These are phyloP conservation scores for Pimephales promelas DNA, from an alignment of 2,113 vertebrate genomes.

Conservation along the genomic window DNA sequence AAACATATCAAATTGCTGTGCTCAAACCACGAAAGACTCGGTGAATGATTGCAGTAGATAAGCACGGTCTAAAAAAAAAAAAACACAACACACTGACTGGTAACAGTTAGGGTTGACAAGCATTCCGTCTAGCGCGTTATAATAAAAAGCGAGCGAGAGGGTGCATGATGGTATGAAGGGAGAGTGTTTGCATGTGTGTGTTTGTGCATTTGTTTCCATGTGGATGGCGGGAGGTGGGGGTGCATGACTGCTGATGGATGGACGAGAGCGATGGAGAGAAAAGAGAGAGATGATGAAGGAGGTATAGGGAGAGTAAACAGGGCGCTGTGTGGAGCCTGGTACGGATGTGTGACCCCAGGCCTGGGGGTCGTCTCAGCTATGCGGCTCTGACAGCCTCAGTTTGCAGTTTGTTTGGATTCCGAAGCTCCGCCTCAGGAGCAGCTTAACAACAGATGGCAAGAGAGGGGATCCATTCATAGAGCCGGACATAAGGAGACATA, in stretches of 20 bases:
- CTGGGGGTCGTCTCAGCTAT: constrained; percentile 87
- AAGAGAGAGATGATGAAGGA: constrained; percentile 46
- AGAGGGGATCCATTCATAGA: constrained; percentile 85
- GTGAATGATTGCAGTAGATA: constrained; percentile 68
- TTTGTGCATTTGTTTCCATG: constrained; percentile 33
- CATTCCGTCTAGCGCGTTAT: constrained; percentile 50
- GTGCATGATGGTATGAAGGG: constrained; percentile 12
- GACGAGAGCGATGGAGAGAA: constrained; percentile 34
- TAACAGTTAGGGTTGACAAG: constrained; percentile 63
- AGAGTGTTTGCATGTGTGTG: constrained; percentile 24
- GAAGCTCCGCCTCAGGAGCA: constrained; percentile 87
- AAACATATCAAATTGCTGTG: constrained; percentile 77
- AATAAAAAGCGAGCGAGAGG: neutral
- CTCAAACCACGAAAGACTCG: constrained; percentile 76
- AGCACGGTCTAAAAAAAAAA: constrained; percentile 66
- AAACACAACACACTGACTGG: constrained; percentile 66
- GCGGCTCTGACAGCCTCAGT: constrained; percentile 88
- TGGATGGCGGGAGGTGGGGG: constrained; percentile 23
- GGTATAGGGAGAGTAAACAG: constrained; percentile 79
- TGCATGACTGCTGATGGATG: constrained; percentile 37
- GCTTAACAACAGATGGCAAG: constrained; percentile 94
- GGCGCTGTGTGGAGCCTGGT: constrained; percentile 83
- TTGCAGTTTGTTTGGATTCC: constrained; percentile 90
- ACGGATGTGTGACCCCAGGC: constrained; percentile 77
- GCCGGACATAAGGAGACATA: constrained; percentile 74